Evolutionary conservation across 1,140 invertebrate genomes (phyloP), one percentile per base, ranked within the genome.

Genomic region (Laupala kohalensis): DNA sequence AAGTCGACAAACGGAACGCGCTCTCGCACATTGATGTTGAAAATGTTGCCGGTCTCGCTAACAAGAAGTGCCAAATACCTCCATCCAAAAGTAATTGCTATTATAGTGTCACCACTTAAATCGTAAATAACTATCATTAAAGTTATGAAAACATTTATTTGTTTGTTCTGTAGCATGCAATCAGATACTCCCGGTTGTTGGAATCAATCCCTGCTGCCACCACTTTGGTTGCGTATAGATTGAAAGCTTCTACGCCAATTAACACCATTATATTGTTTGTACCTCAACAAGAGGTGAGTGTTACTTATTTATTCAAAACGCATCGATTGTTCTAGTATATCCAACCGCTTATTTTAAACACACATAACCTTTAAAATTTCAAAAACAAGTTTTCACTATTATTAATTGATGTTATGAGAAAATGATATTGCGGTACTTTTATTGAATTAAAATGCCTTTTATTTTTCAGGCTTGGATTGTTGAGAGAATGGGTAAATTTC

Each of bases 251-350:
- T 15, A 91, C 89, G 29, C 94, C 94, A 3, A 80, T 96, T 25
- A 99, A 99, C 82, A 97, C 96, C 27, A 83, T 95, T 69, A 85
- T 99, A 64, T 90, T 98, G 87, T 99, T 99, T 86, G 97, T 99
- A 67, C 97, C 97, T 6, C 96, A 98, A 81, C 97, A 99, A 88
- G 96, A 99, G 87, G 92, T 93, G 82, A 79, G 79, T 71, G 25
- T 68, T 28, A 13, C 26, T 67, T 67, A 12, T 4, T 26, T 67
- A 19, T 67, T 67, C 27, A 25, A 27, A 6, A 67, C 25, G 25
- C 24, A 25, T 0, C 19, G 24, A 25, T 5, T 27, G 26, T 24
- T 24, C 5, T 13, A 67, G 24, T 64, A 64, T n/a, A 64, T 6
- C 24, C 3, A 5, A 19, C n/a, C n/a, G 13, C 24, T 19, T n/a